phyloP scores from a whole-genome alignment of 2,113 vertebrate species.

The Vulpes lagopus region DNA sequence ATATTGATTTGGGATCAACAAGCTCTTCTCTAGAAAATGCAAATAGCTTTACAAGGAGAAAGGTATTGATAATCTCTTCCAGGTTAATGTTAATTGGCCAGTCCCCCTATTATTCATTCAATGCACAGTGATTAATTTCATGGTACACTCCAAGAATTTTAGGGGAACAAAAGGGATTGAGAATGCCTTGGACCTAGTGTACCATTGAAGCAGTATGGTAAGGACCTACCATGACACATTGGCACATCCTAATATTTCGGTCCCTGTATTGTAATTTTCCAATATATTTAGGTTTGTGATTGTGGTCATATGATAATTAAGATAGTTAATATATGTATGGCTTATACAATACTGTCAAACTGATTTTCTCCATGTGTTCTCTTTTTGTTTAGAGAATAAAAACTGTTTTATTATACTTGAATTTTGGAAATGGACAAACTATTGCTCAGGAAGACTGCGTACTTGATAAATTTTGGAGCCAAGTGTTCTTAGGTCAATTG shows the following conservation, averaged over 20 bases:
- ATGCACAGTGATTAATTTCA: fast-evolving
- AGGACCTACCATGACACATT: background rate
- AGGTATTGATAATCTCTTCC: background rate
- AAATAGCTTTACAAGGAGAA: background rate
- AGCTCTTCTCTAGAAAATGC: background rate
- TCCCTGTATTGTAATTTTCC: background rate
- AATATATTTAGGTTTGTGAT: background rate
- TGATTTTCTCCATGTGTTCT: background rate
- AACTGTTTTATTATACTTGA: background rate
- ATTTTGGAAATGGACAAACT: background rate
- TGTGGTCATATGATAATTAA: background rate
- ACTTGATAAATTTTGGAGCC: background rate
- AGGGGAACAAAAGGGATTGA: fast-evolving
- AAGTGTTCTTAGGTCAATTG: background rate
- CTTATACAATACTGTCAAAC: background rate
- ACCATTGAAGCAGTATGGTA: no score
- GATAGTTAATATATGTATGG: background rate
- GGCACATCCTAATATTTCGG: no score
- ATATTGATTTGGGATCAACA: background rate
- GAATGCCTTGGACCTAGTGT: no score
- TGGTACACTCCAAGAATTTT: background rate
- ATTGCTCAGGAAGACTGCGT: background rate
- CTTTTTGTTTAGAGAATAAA: background rate
- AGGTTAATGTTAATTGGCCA: background rate
- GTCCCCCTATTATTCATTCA: background rate